A percentile compares a stretch with the other conserved stretches of the same genome.
phyloP scores from a whole-genome alignment of 30 jellyfish, hydroid and myxozoan genomes.

The Aurelia aurita complex sp. Pacific region DNA sequence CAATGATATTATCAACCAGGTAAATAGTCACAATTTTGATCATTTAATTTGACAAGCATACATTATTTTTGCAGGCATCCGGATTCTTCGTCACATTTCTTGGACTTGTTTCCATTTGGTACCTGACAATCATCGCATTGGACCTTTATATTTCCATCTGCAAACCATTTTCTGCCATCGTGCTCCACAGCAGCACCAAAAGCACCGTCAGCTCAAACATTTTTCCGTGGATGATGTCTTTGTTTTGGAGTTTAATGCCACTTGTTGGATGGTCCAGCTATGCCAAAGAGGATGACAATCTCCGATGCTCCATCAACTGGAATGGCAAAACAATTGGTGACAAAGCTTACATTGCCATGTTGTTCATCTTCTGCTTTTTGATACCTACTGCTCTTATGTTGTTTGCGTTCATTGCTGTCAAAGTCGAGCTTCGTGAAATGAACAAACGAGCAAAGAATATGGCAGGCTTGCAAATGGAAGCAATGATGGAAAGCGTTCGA shows the following conservation, averaged over 20 bases:
- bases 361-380: slow-evolving; percentile 54
- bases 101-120: slow-evolving; percentile 67
- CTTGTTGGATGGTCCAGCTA: slow-evolving; percentile 84
- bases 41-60: not conserved
- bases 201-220: slow-evolving; percentile 4
- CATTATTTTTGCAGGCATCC: slow-evolving; percentile 37
- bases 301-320: slow-evolving; percentile 82
- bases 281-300: slow-evolving; percentile 45
- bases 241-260: slow-evolving; percentile 76
- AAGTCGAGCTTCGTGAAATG: slow-evolving; percentile 63
- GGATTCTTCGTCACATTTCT: slow-evolving; percentile 75
- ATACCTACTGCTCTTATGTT: slow-evolving; percentile 62
- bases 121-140: slow-evolving; percentile 47
- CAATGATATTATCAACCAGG: no score
- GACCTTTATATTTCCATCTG: slow-evolving; percentile 71
- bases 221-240: slow-evolving; percentile 53
- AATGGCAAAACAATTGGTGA: slow-evolving; percentile 27
- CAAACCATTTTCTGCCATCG: slow-evolving; percentile 48
- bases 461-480: slow-evolving; percentile 35
- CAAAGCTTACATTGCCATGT: slow-evolving; percentile 43
- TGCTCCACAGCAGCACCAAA: slow-evolving; percentile 22
- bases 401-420: slow-evolving; percentile 30
- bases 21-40: no score
- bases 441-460: slow-evolving; percentile 27
- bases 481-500: slow-evolving; percentile 35